Evolutionary conservation across 2,797 vertebrate species (phyloP), one percentile per base, ranked within the genome.

Genomic region (Silurus lanzhouensis): DNA sequence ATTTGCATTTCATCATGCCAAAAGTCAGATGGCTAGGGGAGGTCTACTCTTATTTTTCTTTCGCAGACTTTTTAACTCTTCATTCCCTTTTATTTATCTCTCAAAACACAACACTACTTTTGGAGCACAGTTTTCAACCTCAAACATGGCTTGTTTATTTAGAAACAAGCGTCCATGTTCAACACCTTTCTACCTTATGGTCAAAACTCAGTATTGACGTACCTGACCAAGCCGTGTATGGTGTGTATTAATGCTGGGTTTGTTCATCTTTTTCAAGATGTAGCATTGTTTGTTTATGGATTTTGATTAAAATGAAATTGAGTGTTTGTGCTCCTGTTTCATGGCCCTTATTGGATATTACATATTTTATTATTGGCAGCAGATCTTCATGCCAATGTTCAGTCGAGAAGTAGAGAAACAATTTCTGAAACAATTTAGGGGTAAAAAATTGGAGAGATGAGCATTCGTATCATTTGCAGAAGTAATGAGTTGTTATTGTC

Each of bases 381-480:
- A 82, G 87, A 90, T 91, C 82, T 88, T 89, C 85, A 83, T 86
- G 85, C 77, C 78, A 85, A 88, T 77, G 84, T 52, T 52, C 48
- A 10, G 48, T 89, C 48, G 86, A 89, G 81, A 38, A 86, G 79
- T 77, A 83, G 84, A 81, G 38, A 83, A 87, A 70, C 48, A 74
- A 63, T 87, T 87, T 85, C 84, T 76, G 38, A 85, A 89, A 89
- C 83, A 79, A 89, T 90, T 88, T 87, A 63, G 74, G 58, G 89
- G 83, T 91, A 91, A 48, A 63, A 19, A 93, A 92, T 86, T 25
- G 67, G 66, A 84, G 77, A 85, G 81, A 85, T 86, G 87, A 82
- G 85, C 74, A 17, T 85, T 89, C 83, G 74, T 90, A 87, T 92
- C 88, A 92, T 91, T 84, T 89, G 88, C 86, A 84, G 84, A 86